phyloP scores from a whole-genome alignment of 2,888 invertebrate species.

The Hirtodrosophila histrioides region DNA sequence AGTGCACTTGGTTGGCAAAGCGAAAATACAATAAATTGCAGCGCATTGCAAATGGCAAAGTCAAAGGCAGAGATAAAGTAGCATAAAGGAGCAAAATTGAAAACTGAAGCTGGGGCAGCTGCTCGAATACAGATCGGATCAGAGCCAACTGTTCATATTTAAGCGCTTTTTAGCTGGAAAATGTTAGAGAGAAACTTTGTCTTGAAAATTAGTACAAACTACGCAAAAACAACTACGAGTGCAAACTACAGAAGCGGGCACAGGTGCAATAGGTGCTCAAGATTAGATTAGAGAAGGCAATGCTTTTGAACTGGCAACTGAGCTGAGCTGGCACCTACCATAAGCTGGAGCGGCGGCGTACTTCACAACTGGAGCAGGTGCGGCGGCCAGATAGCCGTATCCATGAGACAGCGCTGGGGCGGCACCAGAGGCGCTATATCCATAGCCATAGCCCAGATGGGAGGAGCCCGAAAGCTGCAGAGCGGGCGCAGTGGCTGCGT shows the following conservation, averaged over 20 bases:
- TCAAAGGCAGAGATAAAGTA: conserved; percentile 2
- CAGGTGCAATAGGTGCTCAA: conserved; percentile 33
- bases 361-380: conserved; percentile 70
- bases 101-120: conserved; percentile 2
- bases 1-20: conserved; percentile 44
- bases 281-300: conserved; percentile 14
- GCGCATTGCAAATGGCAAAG: background rate
- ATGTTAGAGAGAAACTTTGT: conserved; percentile 26
- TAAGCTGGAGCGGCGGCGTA: conserved; percentile 80
- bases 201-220: conserved; percentile 44
- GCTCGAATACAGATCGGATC: conserved; percentile 9
- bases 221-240: conserved; percentile 7
- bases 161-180: conserved; percentile 20
- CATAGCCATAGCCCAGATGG: conserved; percentile 56
- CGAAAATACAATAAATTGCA: conserved; percentile 43
- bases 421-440: conserved; percentile 38
- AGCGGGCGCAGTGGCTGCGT: conserved; percentile 50
- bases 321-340: conserved; percentile 76
- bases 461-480: conserved; percentile 42
- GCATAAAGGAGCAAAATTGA: background rate
- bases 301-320: background rate
- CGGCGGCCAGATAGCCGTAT: conserved; percentile 68
- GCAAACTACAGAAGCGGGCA: conserved; percentile 12
- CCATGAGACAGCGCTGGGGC: conserved; percentile 67
- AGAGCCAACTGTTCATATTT: conserved; percentile 4